phyloP scores from a whole-genome alignment of 2,113 vertebrate genomes.

The Oncorhynchus nerka region DNA sequence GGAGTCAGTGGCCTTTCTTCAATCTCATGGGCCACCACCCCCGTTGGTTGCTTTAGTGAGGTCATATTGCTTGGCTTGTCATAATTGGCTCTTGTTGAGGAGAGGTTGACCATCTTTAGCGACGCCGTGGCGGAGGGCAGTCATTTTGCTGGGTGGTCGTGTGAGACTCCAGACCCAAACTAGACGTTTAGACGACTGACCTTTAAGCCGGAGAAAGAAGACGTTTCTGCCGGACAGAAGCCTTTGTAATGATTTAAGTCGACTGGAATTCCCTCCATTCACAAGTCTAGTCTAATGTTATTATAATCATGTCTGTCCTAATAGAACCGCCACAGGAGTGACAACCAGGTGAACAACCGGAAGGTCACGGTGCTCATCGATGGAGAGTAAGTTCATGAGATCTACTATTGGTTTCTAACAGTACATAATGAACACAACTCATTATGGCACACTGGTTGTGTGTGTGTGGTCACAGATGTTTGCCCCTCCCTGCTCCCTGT shows the following conservation, averaged over 20 bases:
- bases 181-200: not conserved
- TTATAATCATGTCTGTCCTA: constrained; percentile 31
- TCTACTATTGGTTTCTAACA: not conserved
- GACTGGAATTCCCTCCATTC: too few relatives aligned
- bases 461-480: too few relatives aligned
- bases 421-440: not conserved
- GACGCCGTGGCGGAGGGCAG: not conserved
- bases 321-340: constrained; percentile 89
- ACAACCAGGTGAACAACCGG: constrained; percentile 91
- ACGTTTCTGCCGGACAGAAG: not conserved
- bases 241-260: too few relatives aligned
- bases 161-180: not conserved
- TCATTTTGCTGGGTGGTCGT: not conserved
- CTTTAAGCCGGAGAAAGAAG: not conserved
- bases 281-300: not conserved
- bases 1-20: not conserved
- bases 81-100: not conserved
- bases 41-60: not conserved
- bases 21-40: not conserved
- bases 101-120: not conserved
- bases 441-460: too few relatives aligned
- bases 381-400: constrained; percentile 80
- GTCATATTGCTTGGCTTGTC: not conserved
- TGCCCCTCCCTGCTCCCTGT: too few relatives aligned
- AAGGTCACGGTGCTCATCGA: constrained; percentile 84